Base-by-base conservation (phyloP, 2,797 vertebrate genomes). In the Fundulus diaphanus region DNA sequence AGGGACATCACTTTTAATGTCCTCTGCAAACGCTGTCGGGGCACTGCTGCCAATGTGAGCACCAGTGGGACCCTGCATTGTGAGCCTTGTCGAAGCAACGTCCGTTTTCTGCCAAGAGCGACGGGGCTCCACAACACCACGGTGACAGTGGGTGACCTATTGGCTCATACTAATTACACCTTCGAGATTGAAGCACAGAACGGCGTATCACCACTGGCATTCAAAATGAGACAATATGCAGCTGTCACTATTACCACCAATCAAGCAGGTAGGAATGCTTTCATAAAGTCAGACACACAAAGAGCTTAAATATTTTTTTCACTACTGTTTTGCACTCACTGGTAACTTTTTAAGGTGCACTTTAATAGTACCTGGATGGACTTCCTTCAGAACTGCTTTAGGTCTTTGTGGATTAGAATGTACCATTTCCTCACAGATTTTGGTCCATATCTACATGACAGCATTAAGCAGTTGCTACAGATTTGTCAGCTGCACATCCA, bases 161-260 rank as follows among this genome's bases (percentile, higher is more conserved):
- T 99, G 80, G 98, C 98, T 7, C 98, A 99, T 84, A 99, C 98
- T 40, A 99, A 99, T 95, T 99, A 99, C 92, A 99, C 97, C 0
- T 99, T 99, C 77, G 97, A 99, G 94, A 97, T 99, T 0, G 97
- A 99, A 63, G 97, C 97, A 0, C 80, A 94, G 85, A 99, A 99
- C 0, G 98, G 97, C 0, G 98, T 99, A 1, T 99, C 98, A 0
- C 86, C 92, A n/a, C 84, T 96, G 77, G 96, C 96, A 6, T 89
- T 94, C 0, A 88, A 93, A 5, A 91, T 96, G 74, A 96, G 97
- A 40, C 97, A 98, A 80, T 97, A 97, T 40, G 97, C 98, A 1
- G 96, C 97, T 0, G 98, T 99, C 85, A 98, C 95, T 92, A 98
- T 99, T 93, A 99, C 97, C 7, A 99, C 98, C 31, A 99, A 99